These are phyloP conservation scores for Chaetogeoica ovagalla DNA, from an alignment of 2,888 invertebrate genomes.

Conservation along the genomic window DNA sequence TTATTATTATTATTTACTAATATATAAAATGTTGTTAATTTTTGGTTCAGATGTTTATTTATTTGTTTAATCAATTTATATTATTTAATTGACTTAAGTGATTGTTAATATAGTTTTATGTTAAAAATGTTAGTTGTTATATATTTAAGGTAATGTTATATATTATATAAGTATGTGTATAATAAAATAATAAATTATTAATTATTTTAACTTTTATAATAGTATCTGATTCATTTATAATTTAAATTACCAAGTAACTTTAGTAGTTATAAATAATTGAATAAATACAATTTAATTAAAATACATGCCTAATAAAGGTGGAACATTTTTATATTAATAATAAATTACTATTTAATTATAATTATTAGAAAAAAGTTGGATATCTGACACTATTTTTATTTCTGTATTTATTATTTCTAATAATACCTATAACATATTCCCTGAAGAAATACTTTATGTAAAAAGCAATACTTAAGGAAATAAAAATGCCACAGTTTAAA, in stretches of 20 bases:
- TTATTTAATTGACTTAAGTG: constrained; percentile 3
- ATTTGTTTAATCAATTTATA: constrained; percentile 25
- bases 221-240: not conserved
- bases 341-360: too few species aligned
- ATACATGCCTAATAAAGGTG: not conserved
- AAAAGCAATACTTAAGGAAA: too few species aligned
- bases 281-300: not conserved
- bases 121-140: constrained; percentile 4
- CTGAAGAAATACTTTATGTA: too few species aligned
- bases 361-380: too few species aligned
- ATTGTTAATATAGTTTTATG: constrained; percentile 24
- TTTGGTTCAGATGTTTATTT: constrained; percentile 6
- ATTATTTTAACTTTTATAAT: not conserved
- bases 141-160: constrained; percentile 7
- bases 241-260: not conserved
- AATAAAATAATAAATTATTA: not conserved
- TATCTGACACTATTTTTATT: too few species aligned
- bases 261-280: not conserved
- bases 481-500: too few species aligned
- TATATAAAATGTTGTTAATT: constrained; percentile 14
- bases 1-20: constrained; percentile 18
- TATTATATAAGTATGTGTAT: not conserved
- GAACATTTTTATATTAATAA: not conserved
- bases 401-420: too few species aligned
- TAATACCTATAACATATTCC: too few species aligned